phyloP scores from a whole-genome alignment of 2,797 vertebrate species.

The Sebastes reedi region DNA sequence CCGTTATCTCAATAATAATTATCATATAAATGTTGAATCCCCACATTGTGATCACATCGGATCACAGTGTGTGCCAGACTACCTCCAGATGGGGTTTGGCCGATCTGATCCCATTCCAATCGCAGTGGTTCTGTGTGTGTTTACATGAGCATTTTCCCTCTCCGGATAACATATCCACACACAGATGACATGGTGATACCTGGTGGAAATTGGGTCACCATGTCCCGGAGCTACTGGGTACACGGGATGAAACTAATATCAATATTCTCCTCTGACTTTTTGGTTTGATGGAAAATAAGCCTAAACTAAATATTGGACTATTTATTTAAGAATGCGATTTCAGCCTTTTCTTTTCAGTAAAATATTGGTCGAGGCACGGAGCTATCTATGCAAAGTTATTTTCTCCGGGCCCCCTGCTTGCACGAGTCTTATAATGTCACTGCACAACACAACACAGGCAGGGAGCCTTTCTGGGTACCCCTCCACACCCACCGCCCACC shows the following conservation, averaged over 20 bases:
- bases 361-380: not conserved
- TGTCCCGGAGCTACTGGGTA: not conserved
- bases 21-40: not conserved
- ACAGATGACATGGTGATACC: not conserved
- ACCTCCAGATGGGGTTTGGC: not conserved
- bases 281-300: not conserved
- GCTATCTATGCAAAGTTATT: conserved; percentile 5
- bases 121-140: not conserved
- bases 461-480: conserved; percentile 1
- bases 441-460: conserved; percentile 21
- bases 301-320: not conserved
- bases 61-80: not conserved
- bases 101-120: not conserved
- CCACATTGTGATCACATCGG: not conserved
- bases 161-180: conserved; percentile 4
- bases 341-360: conserved; percentile 6
- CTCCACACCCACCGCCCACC: not conserved
- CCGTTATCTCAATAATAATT: not conserved
- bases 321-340: conserved; percentile 6
- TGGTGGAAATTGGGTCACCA: conserved; percentile 20
- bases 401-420: conserved; percentile 5
- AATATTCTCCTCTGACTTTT: not conserved
- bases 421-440: conserved; percentile 31
- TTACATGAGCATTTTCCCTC: not conserved
- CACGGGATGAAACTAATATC: not conserved